Percentiles rank a stretch among this genome's conserved stretches.
These are phyloP conservation scores for Gonatopus flavifemur DNA, from an alignment of 1,140 invertebrate genomes.

Conservation along the genomic window DNA sequence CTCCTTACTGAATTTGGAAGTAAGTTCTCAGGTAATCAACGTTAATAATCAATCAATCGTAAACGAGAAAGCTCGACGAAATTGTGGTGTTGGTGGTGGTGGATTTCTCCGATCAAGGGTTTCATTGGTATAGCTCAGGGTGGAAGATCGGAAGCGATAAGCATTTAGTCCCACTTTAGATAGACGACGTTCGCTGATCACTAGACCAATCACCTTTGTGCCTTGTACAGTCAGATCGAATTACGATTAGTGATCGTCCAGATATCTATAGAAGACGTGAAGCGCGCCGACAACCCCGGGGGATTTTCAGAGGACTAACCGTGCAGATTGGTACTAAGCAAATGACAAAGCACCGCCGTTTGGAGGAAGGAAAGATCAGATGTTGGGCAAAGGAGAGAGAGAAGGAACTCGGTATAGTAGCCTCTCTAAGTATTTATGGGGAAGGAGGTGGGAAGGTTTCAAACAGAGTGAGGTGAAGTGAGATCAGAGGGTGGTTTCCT, in stretches of 20 bases:
- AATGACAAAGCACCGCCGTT: constrained; percentile 49
- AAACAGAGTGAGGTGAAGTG: constrained; percentile 21
- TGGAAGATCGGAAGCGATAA: constrained; percentile 29
- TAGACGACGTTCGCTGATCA: constrained; percentile 31
- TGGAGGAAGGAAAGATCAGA: constrained; percentile 1
- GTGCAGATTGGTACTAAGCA: constrained; percentile 48
- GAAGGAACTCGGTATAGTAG: background rate
- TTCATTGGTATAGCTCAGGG: too few relatives aligned
- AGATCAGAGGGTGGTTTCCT: constrained; percentile 41
- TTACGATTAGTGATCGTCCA: constrained; percentile 47
- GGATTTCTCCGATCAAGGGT: too few relatives aligned
- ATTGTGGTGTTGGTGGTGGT: too few relatives aligned
- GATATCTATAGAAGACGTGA: constrained; percentile 28
- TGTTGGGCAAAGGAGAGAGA: background rate
- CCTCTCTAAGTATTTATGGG: too few relatives aligned
- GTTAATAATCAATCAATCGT: too few relatives aligned
- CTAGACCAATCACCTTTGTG: constrained; percentile 36
- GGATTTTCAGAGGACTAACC: constrained; percentile 41
- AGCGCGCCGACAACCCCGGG: constrained; percentile 28
- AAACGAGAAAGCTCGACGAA: too few relatives aligned
- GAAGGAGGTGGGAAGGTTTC: constrained; percentile 8
- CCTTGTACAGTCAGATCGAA: constrained; percentile 42
- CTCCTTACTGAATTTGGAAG: too few relatives aligned
- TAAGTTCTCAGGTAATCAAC: too few relatives aligned
- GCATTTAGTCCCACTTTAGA: constrained; percentile 24